These are phyloP conservation scores for Umimayanthus kanabou DNA, from an alignment of 92 coral and sea anemone genomes.

Conservation along the genomic window DNA sequence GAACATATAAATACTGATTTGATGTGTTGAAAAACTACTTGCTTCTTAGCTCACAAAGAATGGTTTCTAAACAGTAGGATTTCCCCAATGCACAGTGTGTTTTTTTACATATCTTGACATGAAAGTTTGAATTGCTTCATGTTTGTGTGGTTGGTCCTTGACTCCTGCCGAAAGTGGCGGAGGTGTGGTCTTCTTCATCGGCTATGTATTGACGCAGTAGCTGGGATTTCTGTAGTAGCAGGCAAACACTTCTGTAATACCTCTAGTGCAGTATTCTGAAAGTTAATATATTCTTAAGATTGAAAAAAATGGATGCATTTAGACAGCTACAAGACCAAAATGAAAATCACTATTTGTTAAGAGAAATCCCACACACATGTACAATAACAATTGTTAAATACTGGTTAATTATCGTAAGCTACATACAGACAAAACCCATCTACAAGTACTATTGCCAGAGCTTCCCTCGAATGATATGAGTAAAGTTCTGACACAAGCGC, in stretches of 20 bases:
- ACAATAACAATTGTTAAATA: no score
- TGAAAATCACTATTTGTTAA: background rate
- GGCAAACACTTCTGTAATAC: slow-evolving; percentile 24
- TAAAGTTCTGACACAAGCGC: background rate
- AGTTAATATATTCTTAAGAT: background rate
- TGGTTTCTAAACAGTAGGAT: background rate
- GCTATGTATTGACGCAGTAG: slow-evolving; percentile 20
- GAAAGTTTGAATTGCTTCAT: slow-evolving; percentile 38
- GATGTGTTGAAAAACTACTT: no score
- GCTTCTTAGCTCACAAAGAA: background rate
- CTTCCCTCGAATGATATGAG: background rate
- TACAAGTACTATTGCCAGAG: background rate
- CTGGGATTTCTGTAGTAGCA: slow-evolving; percentile 34
- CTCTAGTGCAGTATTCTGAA: slow-evolving; percentile 47
- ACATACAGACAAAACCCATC: background rate
- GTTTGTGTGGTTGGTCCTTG: slow-evolving; percentile 42
- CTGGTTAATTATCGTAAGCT: background rate
- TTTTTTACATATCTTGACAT: slow-evolving; percentile 25
- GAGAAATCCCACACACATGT: background rate
- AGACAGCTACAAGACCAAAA: background rate
- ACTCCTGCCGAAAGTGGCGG: slow-evolving; percentile 49
- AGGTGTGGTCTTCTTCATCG: slow-evolving; percentile 24
- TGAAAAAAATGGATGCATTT: no score
- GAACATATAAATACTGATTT: no score
- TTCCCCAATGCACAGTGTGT: slow-evolving; percentile 2